Conservation (phyloP, 2,797 vertebrate species). For the Oryzias sinensis region DNA sequence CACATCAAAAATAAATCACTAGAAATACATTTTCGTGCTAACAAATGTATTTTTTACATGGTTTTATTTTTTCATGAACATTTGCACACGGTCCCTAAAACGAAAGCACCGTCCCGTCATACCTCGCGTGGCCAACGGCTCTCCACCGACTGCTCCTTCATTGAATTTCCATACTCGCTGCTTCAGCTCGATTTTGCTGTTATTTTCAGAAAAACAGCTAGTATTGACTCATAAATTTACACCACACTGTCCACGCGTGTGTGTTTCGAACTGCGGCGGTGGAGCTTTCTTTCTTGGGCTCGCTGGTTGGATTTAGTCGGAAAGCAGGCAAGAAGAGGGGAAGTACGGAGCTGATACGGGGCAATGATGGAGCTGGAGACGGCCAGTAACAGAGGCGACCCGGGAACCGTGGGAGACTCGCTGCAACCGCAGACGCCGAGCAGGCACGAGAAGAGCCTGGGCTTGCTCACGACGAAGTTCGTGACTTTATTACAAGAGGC, state of each 20-base stretch:
- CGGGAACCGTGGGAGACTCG: slow-evolving; percentile 82
- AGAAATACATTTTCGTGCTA: no score
- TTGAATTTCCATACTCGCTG: slow-evolving; percentile 56
- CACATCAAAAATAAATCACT: no score
- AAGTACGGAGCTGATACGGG: slow-evolving; percentile 55
- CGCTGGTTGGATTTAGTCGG: slow-evolving; percentile 54
- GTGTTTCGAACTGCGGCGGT: slow-evolving; percentile 30
- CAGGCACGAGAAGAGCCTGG: slow-evolving; percentile 95
- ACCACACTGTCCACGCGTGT: slow-evolving; percentile 4
- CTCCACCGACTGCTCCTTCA: slow-evolving; percentile 58
- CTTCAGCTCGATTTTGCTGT: slow-evolving; percentile 27
- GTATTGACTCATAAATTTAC: slow-evolving; percentile 5
- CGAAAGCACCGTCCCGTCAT: slow-evolving; percentile 78
- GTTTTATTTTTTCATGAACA: not conserved
- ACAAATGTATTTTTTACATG: no score
- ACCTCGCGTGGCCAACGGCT: slow-evolving; percentile 84
- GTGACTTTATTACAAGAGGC: slow-evolving; percentile 95
- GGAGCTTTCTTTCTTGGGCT: slow-evolving; percentile 47
- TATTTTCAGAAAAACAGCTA: slow-evolving; percentile 23
- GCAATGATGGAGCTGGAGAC: slow-evolving; percentile 80
- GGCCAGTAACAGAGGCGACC: slow-evolving; percentile 72
- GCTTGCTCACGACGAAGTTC: slow-evolving; percentile 95
- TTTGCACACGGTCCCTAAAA: slow-evolving; percentile 51
- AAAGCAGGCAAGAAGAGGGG: slow-evolving; percentile 40
- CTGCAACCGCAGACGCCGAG: slow-evolving; percentile 88